Evolutionary conservation across 2,888 invertebrate genomes (phyloP), one percentile per base, ranked within the genome.

Genomic region (Halocaridina rubra): DNA sequence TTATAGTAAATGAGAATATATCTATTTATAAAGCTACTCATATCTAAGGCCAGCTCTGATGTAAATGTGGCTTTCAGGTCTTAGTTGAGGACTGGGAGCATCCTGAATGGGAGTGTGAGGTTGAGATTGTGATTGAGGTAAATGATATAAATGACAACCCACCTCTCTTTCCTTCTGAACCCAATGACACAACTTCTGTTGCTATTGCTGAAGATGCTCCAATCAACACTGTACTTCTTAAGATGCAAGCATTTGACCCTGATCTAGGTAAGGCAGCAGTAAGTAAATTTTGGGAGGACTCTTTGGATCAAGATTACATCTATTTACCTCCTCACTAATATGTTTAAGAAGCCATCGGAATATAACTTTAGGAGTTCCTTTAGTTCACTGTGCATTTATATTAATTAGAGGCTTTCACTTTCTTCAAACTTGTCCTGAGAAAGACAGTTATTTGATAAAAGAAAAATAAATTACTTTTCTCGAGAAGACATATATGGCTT

Each of bases 61-160:
- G 97, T 96, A 0, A 92, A 93, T 8, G 97, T 22, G 46, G 2
- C n/a, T 91, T 97, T 74, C 95, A 96, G 91, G 92, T 97, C 79
- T 93, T 95, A 89, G 97, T 97, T 3, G 93, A 94, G 67, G 97
- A 98, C 91, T 94, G 94, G 89, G 98, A 97, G 3, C 89, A 93
- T 75, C 96, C 97, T 0, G 93, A 94, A 78, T 92, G 96, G 39
- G 95, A 95, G 75, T 93, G 94, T 87, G 93, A 94, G 89, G 94
- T 95, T 16, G 92, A 94, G 89, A 93, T 97, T 3, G 94, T 94
- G 89, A 93, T 98, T 72, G 95, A 95, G 89, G 93, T 98, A 84
- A 92, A 95, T 0, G 98, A 98, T 91, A 95, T 96, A 0, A 98
- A 98, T 91, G 98, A 98, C 91, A 98, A 97, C 91, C 94, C 97